Conservation (phyloP, 2,797 vertebrate genomes). For the Ptychadena robeensis region DNA sequence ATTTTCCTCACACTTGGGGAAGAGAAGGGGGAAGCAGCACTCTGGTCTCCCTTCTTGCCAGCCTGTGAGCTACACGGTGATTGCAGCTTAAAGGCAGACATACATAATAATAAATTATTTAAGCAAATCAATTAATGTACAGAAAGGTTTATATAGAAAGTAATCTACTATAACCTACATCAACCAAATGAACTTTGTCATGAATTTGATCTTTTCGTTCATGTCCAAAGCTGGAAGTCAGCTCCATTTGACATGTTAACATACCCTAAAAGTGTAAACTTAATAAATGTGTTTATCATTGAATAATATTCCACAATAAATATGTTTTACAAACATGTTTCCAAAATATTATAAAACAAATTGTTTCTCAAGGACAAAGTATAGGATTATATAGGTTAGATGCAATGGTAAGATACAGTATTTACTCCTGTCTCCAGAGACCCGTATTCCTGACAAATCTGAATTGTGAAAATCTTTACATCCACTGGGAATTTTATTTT, state of each 20-base stretch:
- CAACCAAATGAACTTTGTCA: background rate
- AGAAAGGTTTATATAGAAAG: no score
- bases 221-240: background rate
- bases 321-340: background rate
- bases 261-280: background rate
- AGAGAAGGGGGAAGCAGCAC: no score
- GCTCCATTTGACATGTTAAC: background rate
- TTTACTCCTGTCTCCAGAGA: conserved; percentile 63
- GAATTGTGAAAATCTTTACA: conserved; percentile 74
- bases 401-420: conserved; percentile 47
- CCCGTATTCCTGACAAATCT: conserved; percentile 67
- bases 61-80: no score
- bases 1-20: no score
- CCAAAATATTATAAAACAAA: background rate
- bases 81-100: no score
- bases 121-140: no score
- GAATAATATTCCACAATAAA: background rate
- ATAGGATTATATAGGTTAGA: background rate
- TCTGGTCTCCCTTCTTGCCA: no score
- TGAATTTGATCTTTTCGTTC: background rate
- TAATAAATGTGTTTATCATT: no score
- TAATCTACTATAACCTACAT: no score
- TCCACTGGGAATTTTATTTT: conserved; percentile 78
- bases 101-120: no score
- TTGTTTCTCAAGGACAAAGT: background rate